Evolutionary conservation across 1,140 invertebrate species (phyloP).

Genomic region (Zaprionus inermis): DNA sequence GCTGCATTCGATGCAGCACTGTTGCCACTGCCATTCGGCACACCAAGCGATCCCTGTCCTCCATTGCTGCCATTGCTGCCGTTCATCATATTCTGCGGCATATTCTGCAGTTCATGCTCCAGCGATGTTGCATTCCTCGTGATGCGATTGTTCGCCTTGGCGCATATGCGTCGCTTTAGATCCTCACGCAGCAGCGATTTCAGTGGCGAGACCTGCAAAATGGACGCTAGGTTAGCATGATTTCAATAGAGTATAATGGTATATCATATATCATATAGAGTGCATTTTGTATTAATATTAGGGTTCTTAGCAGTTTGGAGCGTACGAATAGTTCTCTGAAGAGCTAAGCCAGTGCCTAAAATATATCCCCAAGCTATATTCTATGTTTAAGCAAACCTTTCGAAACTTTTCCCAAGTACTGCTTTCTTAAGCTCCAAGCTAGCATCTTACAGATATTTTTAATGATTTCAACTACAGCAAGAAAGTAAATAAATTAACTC

Average conservation of each 20-base stretch:
- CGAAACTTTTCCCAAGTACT: no score
- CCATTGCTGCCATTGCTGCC: conserved; percentile 35
- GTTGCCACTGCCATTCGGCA: conserved; percentile 17
- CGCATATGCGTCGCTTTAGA: conserved; percentile 90
- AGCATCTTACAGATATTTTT: no score
- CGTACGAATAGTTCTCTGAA: no score
- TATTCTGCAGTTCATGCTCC: conserved; percentile 68
- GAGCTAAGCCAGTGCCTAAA: no score
- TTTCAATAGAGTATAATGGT: background rate
- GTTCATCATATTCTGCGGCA: conserved; percentile 60
- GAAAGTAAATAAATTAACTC: no score
- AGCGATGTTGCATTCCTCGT: conserved; percentile 79
- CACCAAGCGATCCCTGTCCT: conserved; percentile 17
- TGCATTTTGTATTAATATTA: no score
- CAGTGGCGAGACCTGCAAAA: conserved; percentile 90
- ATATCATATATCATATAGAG: no score
- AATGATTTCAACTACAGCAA: no score
- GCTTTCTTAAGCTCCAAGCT: no score
- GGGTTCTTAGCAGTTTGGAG: no score
- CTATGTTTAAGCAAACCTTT: no score
- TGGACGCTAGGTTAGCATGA: background rate
- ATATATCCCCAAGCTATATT: no score
- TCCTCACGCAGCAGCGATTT: conserved; percentile 93
- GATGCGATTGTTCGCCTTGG: conserved; percentile 85
- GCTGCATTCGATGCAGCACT: conserved; percentile 36